Percentiles rank a stretch among this genome's conserved stretches.
These are phyloP conservation scores for Lithophane socia DNA, from an alignment of 2,888 invertebrate genomes.

Conservation along the genomic window DNA sequence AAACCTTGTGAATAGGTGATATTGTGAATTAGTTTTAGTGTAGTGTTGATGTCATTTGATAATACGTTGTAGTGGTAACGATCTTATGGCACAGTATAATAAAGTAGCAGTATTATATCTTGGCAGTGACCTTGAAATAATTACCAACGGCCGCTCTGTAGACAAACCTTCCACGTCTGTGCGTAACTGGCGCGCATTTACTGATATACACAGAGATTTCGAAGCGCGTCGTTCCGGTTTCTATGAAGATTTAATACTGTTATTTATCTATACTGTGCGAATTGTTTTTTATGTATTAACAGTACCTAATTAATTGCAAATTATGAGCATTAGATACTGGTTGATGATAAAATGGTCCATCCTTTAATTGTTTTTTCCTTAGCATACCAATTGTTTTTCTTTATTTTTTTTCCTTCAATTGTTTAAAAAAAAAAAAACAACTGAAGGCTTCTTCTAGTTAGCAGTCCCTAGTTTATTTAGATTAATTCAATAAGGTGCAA, in stretches of 20 bases:
- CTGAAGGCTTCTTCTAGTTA: background rate
- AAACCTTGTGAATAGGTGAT: constrained; percentile 34
- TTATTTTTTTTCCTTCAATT: too few relatives aligned
- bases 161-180: too few relatives aligned
- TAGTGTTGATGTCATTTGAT: constrained; percentile 34
- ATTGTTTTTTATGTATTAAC: background rate
- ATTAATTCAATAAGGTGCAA: background rate
- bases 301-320: background rate
- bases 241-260: too few relatives aligned
- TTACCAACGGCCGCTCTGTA: too few relatives aligned
- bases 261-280: too few relatives aligned
- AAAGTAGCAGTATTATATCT: too few relatives aligned
- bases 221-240: too few relatives aligned
- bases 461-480: background rate
- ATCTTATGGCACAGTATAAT: background rate
- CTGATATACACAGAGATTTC: too few relatives aligned
- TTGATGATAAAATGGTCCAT: background rate
- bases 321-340: background rate
- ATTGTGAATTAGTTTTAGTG: constrained; percentile 32
- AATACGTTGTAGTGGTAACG: constrained; percentile 11
- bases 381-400: too few relatives aligned
- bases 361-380: too few relatives aligned
- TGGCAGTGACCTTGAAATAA: too few relatives aligned
- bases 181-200: too few relatives aligned
- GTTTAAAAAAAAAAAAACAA: background rate